These are phyloP conservation scores for Halcyon badia DNA, from an alignment of 2,797 vertebrate genomes.

Conservation along the genomic window DNA sequence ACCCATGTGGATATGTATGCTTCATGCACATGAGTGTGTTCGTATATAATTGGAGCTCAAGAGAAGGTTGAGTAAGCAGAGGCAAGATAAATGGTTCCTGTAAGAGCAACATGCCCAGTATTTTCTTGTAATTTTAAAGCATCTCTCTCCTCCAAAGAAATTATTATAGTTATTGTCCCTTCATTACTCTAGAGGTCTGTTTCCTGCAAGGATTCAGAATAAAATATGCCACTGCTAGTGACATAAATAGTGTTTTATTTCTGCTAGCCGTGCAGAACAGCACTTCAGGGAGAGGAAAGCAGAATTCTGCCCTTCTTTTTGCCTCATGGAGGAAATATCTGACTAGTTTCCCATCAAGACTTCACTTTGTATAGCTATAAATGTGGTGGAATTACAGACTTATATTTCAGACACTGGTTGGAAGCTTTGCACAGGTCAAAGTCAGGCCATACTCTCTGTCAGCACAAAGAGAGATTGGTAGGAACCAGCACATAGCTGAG, in stretches of 20 bases:
- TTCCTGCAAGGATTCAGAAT: conserved; percentile 10
- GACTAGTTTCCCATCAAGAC: neutral
- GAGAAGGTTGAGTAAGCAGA: neutral
- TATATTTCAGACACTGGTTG: neutral
- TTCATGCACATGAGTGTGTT: neutral
- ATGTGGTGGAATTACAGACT: neutral
- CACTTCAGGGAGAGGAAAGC: neutral
- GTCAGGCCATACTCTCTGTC: neutral
- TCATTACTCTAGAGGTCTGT: neutral
- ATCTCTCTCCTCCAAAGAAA: neutral
- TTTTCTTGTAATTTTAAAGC: neutral
- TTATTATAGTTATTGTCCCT: neutral
- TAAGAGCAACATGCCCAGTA: neutral
- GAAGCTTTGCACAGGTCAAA: neutral
- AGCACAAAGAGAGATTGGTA: neutral
- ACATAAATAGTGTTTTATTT: conserved; percentile 30
- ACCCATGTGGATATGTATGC: neutral
- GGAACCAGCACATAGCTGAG: fast-evolving
- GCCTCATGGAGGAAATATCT: neutral
- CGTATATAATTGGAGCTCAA: fast-evolving
- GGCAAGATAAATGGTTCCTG: neutral
- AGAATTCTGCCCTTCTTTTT: neutral
- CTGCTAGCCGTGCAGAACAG: neutral
- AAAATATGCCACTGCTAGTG: neutral
- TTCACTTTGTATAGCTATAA: neutral